These are phyloP conservation scores for Halcyon malimbica DNA, from an alignment of 2,113 vertebrate species.

Conservation along the genomic window DNA sequence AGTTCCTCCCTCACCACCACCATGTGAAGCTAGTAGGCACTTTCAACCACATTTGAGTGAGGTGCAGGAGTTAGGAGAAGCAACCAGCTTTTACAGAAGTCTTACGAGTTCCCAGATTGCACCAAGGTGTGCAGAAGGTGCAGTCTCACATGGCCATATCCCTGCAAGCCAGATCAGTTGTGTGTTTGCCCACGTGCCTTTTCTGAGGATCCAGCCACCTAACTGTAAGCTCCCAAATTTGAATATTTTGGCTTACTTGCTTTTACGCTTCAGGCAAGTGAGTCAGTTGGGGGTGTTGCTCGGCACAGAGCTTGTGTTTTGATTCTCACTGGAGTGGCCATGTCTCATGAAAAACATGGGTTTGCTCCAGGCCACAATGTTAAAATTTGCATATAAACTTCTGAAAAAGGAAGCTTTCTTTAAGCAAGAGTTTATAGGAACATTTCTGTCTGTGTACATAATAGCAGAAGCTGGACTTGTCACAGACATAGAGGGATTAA, in stretches of 20 bases:
- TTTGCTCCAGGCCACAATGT: constrained; percentile 32
- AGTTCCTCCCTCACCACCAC: not conserved
- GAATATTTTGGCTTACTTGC: constrained; percentile 16
- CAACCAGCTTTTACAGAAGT: not conserved
- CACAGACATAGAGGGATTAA: not conserved
- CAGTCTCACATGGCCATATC: not conserved
- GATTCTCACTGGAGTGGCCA: constrained; percentile 4
- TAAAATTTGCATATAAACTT: constrained; percentile 45
- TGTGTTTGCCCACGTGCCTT: not conserved
- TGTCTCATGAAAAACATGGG: constrained; percentile 16
- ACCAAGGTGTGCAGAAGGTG: not conserved
- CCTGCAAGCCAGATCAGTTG: rapidly evolving
- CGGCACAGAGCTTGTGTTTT: constrained; percentile 23
- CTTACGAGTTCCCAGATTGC: not conserved
- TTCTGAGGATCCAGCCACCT: not conserved
- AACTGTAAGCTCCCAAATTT: not conserved
- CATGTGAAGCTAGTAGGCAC: not conserved
- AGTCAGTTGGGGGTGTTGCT: constrained; percentile 18
- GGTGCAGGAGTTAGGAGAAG: not conserved
- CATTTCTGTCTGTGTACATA: constrained; percentile 25
- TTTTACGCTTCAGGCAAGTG: not conserved
- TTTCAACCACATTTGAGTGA: not conserved
- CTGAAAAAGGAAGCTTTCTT: constrained; percentile 35
- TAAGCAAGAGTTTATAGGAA: not conserved
- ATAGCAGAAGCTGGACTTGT: constrained; percentile 8